phyloP scores from a whole-genome alignment of 2,888 invertebrate species.

The Dryocosmus kuriphilus region DNA sequence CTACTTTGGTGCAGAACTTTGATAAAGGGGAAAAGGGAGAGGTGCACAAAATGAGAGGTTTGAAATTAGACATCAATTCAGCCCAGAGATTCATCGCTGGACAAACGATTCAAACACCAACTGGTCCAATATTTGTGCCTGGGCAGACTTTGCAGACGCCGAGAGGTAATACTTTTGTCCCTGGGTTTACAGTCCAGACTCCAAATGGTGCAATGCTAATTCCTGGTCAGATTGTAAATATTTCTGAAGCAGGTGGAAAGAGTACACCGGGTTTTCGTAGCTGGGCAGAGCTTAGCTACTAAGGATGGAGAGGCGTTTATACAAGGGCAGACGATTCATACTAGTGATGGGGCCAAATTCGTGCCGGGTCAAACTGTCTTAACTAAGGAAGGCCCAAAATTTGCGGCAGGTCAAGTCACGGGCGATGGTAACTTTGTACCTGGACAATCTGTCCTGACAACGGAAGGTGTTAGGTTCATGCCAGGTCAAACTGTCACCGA shows the following conservation, averaged over 20 bases:
- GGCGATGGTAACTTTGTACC: slow-evolving; percentile 75
- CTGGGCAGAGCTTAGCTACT: slow-evolving; percentile 84
- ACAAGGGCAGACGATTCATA: slow-evolving; percentile 83
- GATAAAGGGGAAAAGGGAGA: slow-evolving; percentile 82
- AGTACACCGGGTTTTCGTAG: slow-evolving; percentile 82
- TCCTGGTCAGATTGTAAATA: slow-evolving; percentile 85
- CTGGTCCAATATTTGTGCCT: slow-evolving; percentile 85
- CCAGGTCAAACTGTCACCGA: slow-evolving; percentile 83
- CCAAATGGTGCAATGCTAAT: slow-evolving; percentile 84
- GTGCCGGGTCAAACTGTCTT: slow-evolving; percentile 82
- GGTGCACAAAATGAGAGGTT: slow-evolving; percentile 82
- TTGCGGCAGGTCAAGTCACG: slow-evolving; percentile 81
- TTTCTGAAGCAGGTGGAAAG: slow-evolving; percentile 78
- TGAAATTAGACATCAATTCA: slow-evolving; percentile 83
- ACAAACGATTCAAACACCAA: slow-evolving; percentile 85
- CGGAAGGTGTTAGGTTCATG: slow-evolving; percentile 80
- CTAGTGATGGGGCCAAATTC: slow-evolving; percentile 81
- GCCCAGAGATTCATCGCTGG: slow-evolving; percentile 86
- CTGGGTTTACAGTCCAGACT: slow-evolving; percentile 85
- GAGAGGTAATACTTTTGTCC: slow-evolving; percentile 84
- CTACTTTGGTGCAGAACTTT: slow-evolving; percentile 79
- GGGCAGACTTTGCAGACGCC: slow-evolving; percentile 87
- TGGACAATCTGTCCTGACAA: slow-evolving; percentile 71
- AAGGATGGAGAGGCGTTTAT: slow-evolving; percentile 79
- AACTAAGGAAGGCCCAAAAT: slow-evolving; percentile 82